Base-by-base conservation (phyloP, 2,888 invertebrate genomes). In the Nymphalis c-album region DNA sequence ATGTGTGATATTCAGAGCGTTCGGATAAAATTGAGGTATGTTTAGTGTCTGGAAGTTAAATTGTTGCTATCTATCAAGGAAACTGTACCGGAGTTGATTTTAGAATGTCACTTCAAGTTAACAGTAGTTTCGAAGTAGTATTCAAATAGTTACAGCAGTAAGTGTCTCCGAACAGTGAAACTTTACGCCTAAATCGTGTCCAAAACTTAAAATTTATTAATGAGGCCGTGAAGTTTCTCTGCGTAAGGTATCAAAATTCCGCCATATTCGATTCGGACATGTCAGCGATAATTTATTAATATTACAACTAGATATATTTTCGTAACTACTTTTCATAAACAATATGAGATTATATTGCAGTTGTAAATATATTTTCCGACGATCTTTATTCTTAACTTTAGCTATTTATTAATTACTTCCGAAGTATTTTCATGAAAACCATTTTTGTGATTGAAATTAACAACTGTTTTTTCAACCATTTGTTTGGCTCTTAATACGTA, bases 131-230 rank as follows among this genome's bases (percentile, higher is more conserved):
- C 13, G 13, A 13, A 40, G 13, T 40, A 40, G 40, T 40, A 40
- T 40, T 40, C 40, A 40, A 13, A 40, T 40, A 55, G n/a, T 7
- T 31, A 20, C 17, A 55, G 17, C 17, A 55, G 31, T 31, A 55
- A 48, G 48, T 18, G 20, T 53, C 53, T 20, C 22, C 45, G 18
- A 60, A 53, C 57, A 50, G 50, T 18, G 18, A 53, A 64, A 65
- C 45, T 64, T 64, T 17, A 20, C 40, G 22, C 47, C 65, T 65
- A 51, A 62, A 67, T 60, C 40, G 53, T 63, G 60, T 47, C 57
- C 17, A 55, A 55, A 67, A 69, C 59, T 71, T 64, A 51, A 48
- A 22, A 7, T 58, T 67, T 50, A 59, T 26, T 67, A 57, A 62
- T 40, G 64, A 50, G 46, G 35, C 50, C 26, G 60, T 48, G 46